phyloP scores from a whole-genome alignment of 2,113 vertebrate genomes.

The Corythoichthys haematopterus region DNA sequence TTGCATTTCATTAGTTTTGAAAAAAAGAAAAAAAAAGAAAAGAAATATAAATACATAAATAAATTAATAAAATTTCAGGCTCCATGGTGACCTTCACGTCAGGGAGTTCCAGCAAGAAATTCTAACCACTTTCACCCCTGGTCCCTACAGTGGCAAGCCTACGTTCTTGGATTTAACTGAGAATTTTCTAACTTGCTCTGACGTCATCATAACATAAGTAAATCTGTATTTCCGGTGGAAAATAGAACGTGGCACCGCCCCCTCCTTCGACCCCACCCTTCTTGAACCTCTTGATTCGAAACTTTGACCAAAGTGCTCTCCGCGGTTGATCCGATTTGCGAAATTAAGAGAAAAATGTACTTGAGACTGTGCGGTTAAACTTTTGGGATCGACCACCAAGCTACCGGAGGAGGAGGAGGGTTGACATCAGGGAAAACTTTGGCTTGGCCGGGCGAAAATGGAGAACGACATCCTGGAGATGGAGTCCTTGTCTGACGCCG shows the following conservation, averaged over 20 bases:
- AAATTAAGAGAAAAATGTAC: slow-evolving; percentile 16
- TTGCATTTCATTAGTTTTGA: no score
- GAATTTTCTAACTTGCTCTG: not conserved
- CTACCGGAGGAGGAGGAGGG: not conserved
- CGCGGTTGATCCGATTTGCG: not conserved
- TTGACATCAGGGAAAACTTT: not conserved
- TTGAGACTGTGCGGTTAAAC: not conserved
- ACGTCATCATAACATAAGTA: no score
- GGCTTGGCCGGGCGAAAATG: not conserved
- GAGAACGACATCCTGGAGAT: slow-evolving; percentile 52
- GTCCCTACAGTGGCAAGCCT: no score
- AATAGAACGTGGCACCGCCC: not conserved
- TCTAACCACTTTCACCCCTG: no score
- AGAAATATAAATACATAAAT: no score
- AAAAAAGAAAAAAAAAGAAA: no score
- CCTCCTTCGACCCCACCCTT: slow-evolving; percentile 45
- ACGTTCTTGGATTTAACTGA: no score
- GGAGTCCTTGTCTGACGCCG: slow-evolving; percentile 46
- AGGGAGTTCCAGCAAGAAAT: no score
- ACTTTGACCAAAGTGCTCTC: slow-evolving; percentile 18
- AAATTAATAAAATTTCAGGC: no score
- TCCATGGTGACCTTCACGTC: no score
- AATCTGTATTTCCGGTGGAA: not conserved
- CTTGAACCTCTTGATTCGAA: slow-evolving; percentile 21
- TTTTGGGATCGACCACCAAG: not conserved